A percentile compares a stretch with the other conserved stretches of the same genome.
phyloP scores from a whole-genome alignment of 2,113 vertebrate genomes.

The Scytalopus superciliaris region DNA sequence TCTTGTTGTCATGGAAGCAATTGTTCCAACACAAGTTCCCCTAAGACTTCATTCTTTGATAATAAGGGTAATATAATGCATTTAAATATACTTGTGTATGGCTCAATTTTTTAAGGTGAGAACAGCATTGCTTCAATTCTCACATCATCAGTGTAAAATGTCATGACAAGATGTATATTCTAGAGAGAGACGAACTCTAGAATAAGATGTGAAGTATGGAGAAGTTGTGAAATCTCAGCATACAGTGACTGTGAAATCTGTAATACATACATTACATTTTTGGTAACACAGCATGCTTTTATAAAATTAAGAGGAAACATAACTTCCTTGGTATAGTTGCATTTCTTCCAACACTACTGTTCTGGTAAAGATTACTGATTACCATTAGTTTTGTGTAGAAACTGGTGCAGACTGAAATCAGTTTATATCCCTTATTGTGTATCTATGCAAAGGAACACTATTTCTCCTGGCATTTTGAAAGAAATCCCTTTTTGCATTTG shows the following conservation, averaged over 20 bases:
- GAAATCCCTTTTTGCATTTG: neutral
- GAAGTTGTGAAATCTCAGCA: neutral
- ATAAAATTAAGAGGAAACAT: neutral
- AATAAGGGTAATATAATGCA: neutral
- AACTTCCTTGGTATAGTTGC: neutral
- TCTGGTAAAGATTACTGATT: neutral
- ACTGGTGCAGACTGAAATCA: neutral
- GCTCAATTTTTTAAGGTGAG: neutral
- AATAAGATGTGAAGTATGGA: neutral
- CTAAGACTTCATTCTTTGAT: slow-evolving; percentile 10
- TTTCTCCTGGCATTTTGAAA: neutral
- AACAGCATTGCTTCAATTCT: neutral
- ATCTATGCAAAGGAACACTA: neutral
- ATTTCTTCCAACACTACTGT: neutral
- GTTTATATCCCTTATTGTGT: neutral
- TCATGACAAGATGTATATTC: neutral
- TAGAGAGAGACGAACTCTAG: neutral
- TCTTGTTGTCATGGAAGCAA: slow-evolving; percentile 39
- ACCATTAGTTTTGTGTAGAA: neutral
- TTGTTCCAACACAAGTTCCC: neutral
- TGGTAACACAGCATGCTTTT: neutral
- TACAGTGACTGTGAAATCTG: neutral
- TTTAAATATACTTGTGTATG: neutral
- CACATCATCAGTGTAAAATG: neutral
- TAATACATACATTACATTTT: neutral